phyloP scores from a whole-genome alignment of 1,140 invertebrate genomes.

The Mamestra configurata region DNA sequence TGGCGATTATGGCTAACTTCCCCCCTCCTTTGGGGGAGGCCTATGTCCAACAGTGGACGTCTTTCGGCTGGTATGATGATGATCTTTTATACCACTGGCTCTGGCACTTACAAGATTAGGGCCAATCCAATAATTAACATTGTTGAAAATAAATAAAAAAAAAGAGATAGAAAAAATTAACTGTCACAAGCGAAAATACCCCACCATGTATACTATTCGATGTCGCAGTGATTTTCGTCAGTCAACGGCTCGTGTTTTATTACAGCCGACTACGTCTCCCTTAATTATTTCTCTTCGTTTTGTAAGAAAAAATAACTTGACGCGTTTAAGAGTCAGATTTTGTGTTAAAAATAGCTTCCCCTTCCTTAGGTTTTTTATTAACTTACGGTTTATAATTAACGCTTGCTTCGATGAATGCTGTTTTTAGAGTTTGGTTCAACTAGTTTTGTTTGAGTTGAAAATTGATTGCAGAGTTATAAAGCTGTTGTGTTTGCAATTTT shows the following conservation, averaged over 20 bases:
- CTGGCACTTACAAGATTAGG: too few relatives aligned
- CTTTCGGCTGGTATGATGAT: too few relatives aligned
- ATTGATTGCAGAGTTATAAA: too few relatives aligned
- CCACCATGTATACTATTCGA: constrained; percentile 60
- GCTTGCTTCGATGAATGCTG: background rate
- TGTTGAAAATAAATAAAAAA: too few relatives aligned
- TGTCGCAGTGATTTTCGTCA: constrained; percentile 66
- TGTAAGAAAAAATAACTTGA: constrained; percentile 73
- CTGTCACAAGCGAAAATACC: background rate
- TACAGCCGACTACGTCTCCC: constrained; percentile 78
- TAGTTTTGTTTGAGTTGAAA: background rate
- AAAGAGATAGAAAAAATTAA: background rate
- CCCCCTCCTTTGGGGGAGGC: too few relatives aligned
- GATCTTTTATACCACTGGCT: too few relatives aligned
- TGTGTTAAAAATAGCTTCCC: constrained; percentile 82
- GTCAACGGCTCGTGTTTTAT: constrained; percentile 80
- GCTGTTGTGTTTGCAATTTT: too few relatives aligned
- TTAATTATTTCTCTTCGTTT: constrained; percentile 85
- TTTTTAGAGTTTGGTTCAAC: background rate
- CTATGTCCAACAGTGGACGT: too few relatives aligned
- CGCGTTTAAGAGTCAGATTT: constrained; percentile 81
- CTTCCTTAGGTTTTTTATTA: constrained; percentile 50
- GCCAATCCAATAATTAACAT: too few relatives aligned
- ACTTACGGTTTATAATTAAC: constrained; percentile 28
- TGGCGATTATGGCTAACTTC: too few relatives aligned